Base-by-base conservation (phyloP, 1,140 invertebrate species). In the Brachionus manjavacas region DNA sequence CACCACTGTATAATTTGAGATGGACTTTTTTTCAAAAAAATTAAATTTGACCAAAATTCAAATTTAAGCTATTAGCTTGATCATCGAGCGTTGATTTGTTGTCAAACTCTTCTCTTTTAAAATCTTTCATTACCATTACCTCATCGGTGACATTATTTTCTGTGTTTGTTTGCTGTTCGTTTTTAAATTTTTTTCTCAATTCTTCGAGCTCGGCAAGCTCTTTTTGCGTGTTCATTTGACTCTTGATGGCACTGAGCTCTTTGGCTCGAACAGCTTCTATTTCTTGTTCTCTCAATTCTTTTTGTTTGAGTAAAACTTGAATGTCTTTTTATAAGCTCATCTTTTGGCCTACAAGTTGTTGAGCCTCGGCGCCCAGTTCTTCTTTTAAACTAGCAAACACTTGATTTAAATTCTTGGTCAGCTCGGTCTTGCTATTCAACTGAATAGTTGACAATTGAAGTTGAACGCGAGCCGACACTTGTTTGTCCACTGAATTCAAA, bases 281-380 rank as follows among this genome's bases (percentile, higher is more conserved):
- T 16, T 72, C 68, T 72, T 72, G 68, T 41, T 72, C 68, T 72
- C 28, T 43, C 16, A 16, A n/a, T 39, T 39, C 68, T 72, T 72
- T 72, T 39, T 39, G 28, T 3, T 72, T 35, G 8, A 39, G 7
- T 12, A 39, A 6, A 1, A 39, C n/a, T 9, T 72, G 35, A 39
- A 72, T 72, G 2, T 72, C 35, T 16, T 72, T 72, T 72, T 72
- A 14, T 6, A 72, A 39, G 35, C 9, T 72, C 2, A 39, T 2
- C 35, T 39, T 72, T 39, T 72, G 6, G 28, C 43, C 31, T 4
- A 72, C 31, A 0, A 72, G 3, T 39, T 72, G 28, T 20, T 72
- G 68, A 1, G 68, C 35, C n/a, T 72, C 68, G 2, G 28, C 4
- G 28, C 6, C 3, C 8, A 72, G 9, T 16, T 3, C 31, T 39